Evolutionary conservation across 92 coral and sea anemone species (phyloP).

Genomic region (Phymanthus crucifer): DNA sequence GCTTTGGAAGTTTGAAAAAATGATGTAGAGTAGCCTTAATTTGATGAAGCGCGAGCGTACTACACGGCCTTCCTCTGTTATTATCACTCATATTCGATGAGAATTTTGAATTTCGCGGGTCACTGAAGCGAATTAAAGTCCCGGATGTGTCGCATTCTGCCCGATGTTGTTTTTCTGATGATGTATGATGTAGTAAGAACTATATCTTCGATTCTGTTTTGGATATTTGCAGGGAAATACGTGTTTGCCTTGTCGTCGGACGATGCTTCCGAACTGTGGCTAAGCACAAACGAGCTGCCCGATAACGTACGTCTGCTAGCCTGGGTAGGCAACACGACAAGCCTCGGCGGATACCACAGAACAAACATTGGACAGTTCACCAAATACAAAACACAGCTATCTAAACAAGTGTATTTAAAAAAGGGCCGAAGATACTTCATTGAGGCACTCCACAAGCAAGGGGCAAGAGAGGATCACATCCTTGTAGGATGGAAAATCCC

Average conservation of each 20-base stretch:
- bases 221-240: conserved; percentile 66
- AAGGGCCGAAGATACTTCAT: conserved; percentile 80
- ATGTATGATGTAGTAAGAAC: too few relatives aligned
- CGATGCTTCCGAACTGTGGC: conserved; percentile 95
- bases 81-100: too few relatives aligned
- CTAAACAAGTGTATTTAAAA: conserved; percentile 63
- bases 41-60: too few relatives aligned
- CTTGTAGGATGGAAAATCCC: conserved; percentile 96
- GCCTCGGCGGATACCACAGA: conserved; percentile 49
- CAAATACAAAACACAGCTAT: conserved; percentile 79
- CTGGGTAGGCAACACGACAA: conserved; percentile 91
- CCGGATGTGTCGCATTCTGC: too few relatives aligned
- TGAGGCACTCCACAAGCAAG: conserved; percentile 95
- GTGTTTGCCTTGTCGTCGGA: conserved; percentile 91
- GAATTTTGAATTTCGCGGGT: too few relatives aligned
- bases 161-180: too few relatives aligned
- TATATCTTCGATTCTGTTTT: too few relatives aligned
- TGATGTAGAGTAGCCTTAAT: too few relatives aligned
- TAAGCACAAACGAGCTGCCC: conserved; percentile 82
- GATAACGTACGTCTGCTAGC: conserved; percentile 63
- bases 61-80: too few relatives aligned
- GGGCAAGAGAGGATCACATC: conserved; percentile 64
- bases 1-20: too few relatives aligned
- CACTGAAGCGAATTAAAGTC: too few relatives aligned
- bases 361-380: conserved; percentile 77